phyloP scores from a whole-genome alignment of 2,888 invertebrate species.

The Apocheima hispidaria region DNA sequence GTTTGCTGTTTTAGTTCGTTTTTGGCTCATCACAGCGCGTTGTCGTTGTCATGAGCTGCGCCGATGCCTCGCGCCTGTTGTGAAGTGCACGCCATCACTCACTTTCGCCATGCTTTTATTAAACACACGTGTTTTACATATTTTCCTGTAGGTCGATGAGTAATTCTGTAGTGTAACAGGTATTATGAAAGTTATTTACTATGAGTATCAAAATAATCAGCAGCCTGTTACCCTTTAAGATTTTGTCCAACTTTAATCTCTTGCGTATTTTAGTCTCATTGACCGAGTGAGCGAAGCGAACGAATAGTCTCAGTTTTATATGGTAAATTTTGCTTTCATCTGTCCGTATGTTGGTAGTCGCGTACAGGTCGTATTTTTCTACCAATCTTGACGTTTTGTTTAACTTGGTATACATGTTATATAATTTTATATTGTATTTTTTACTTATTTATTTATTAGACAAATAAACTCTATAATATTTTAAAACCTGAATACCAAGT shows the following conservation, averaged over 20 bases:
- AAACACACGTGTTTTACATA: constrained; percentile 22
- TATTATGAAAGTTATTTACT: neutral
- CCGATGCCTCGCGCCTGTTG: constrained; percentile 15
- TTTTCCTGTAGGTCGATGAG: constrained; percentile 3
- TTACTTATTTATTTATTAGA: too few relatives aligned
- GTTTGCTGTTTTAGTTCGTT: constrained; percentile 79
- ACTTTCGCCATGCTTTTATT: constrained; percentile 20
- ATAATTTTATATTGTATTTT: too few relatives aligned
- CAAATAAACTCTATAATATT: too few relatives aligned
- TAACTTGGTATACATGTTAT: too few relatives aligned
- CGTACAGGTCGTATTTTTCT: too few relatives aligned
- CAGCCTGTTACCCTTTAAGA: neutral
- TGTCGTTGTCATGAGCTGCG: constrained; percentile 51
- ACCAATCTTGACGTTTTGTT: too few relatives aligned
- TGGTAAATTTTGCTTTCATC: too few relatives aligned
- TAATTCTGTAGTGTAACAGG: constrained; percentile 6
- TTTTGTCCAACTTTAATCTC: neutral
- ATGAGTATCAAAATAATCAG: neutral
- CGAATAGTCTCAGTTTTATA: too few relatives aligned
- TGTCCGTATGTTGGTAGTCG: too few relatives aligned
- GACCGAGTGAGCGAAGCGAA: too few relatives aligned
- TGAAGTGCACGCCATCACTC: constrained; percentile 32
- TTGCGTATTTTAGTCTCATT: constrained; percentile 2
- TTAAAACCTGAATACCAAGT: too few relatives aligned
- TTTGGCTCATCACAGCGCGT: constrained; percentile 69